Conservation (phyloP, 1,140 invertebrate genomes). For the Polyergus mexicanus region DNA sequence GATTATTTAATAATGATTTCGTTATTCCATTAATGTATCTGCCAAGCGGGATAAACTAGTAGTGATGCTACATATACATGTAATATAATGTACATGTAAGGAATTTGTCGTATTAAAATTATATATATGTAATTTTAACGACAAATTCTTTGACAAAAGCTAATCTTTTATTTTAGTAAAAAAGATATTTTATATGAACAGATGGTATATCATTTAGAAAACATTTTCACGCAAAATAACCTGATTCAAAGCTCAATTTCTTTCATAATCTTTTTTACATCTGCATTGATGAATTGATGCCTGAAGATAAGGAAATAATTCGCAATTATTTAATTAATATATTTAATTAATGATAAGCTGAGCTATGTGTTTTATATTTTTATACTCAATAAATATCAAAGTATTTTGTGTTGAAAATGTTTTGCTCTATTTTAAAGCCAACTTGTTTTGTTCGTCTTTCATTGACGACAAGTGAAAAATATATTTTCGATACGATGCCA, state of each 20-base stretch:
- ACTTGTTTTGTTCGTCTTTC: conserved; percentile 7
- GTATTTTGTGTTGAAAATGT: neutral
- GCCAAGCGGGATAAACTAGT: no score
- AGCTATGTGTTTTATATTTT: neutral
- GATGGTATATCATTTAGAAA: neutral
- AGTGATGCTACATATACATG: neutral
- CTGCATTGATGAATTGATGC: no score
- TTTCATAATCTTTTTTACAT: no score
- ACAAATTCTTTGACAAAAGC: neutral
- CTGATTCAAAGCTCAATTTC: neutral
- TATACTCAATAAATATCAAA: neutral
- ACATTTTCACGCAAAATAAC: neutral
- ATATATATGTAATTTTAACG: neutral
- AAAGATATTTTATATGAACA: neutral
- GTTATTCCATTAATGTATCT: neutral
- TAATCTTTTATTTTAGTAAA: neutral
- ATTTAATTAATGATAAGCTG: neutral
- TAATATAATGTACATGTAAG: neutral
- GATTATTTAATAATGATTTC: neutral
- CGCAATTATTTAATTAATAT: neutral
- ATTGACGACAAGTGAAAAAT: neutral
- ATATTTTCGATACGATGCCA: neutral
- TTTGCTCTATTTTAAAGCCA: neutral
- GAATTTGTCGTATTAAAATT: neutral
- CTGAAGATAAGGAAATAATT: neutral